phyloP scores from a whole-genome alignment of 92 coral and sea anemone species.

The Siderastrea radians region DNA sequence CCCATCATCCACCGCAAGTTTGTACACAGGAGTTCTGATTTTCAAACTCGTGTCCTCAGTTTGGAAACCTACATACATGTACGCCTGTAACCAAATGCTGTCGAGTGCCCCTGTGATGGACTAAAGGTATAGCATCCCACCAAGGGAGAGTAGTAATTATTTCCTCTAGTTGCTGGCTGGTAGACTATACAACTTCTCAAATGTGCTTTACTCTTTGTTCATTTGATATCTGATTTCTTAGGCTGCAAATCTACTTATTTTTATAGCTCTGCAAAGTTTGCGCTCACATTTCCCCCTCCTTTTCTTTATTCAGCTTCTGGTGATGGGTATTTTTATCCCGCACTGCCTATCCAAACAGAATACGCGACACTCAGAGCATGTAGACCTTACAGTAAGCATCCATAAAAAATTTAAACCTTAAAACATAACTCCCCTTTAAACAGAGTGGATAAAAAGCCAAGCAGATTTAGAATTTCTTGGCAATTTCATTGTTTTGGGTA shows the following conservation, averaged over 20 bases:
- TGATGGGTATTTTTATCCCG: conserved; percentile 86
- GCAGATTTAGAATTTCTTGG: background rate
- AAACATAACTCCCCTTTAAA: background rate
- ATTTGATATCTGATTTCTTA: background rate
- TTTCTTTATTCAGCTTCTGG: conserved; percentile 65
- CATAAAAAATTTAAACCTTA: conserved; percentile 15
- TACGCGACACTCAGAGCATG: conserved; percentile 92
- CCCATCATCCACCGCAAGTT: no score
- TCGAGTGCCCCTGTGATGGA: no score
- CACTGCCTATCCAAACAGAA: conserved; percentile 95
- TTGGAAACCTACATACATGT: no score
- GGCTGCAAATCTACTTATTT: background rate
- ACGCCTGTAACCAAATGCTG: no score
- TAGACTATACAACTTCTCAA: background rate
- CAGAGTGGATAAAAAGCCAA: conserved; percentile 4
- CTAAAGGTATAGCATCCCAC: no score
- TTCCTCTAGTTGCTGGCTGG: no score
- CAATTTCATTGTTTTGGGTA: background rate
- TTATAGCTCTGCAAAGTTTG: background rate
- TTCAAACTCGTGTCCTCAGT: no score
- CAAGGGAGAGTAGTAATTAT: no score
- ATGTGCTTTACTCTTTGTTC: background rate
- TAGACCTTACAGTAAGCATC: conserved; percentile 93
- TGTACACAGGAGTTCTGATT: no score
- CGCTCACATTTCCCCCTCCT: conserved; percentile 10